These are phyloP conservation scores for Orchestes rusci DNA, from an alignment of 2,888 invertebrate genomes.

Conservation along the genomic window DNA sequence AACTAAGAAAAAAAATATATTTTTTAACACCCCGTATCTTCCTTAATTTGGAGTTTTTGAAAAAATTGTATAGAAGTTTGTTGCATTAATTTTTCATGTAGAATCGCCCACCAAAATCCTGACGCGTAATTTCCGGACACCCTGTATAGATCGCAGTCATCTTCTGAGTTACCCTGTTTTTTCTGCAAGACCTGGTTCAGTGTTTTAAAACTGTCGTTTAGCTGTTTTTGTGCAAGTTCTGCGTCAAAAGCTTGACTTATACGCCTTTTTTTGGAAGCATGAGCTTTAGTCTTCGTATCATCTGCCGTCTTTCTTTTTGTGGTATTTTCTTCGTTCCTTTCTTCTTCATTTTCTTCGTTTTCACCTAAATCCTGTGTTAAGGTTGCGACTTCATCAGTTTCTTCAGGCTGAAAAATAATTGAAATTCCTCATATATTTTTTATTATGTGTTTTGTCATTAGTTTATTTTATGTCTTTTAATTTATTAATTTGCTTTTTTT, in stretches of 20 bases:
- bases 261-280: not conserved
- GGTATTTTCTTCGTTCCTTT: not conserved
- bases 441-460: conserved; percentile 1
- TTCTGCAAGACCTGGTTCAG: not conserved
- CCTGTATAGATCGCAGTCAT: conserved; percentile 11
- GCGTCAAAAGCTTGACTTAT: not conserved
- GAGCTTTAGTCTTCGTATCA: not conserved
- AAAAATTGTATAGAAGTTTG: too few species aligned
- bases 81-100: too few species aligned
- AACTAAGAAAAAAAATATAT: too few species aligned
- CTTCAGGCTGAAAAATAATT: conserved; percentile 1
- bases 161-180: conserved; percentile 2
- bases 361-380: not conserved
- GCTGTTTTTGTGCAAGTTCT: conserved; percentile 6
- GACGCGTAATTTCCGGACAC: too few species aligned
- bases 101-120: too few species aligned
- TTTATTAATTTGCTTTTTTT: not conserved
- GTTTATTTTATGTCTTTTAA: conserved; percentile 5
- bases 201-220: conserved; percentile 6
- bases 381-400: not conserved
- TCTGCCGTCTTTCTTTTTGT: not conserved
- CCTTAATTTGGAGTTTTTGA: too few species aligned
- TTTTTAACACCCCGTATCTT: too few species aligned
- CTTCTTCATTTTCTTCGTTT: not conserved
- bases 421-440: conserved; percentile 2